A percentile compares a stretch with the other conserved stretches of the same genome.
phyloP scores from a whole-genome alignment of 2,113 vertebrate genomes.

The Chaetorhynchus papuensis region DNA sequence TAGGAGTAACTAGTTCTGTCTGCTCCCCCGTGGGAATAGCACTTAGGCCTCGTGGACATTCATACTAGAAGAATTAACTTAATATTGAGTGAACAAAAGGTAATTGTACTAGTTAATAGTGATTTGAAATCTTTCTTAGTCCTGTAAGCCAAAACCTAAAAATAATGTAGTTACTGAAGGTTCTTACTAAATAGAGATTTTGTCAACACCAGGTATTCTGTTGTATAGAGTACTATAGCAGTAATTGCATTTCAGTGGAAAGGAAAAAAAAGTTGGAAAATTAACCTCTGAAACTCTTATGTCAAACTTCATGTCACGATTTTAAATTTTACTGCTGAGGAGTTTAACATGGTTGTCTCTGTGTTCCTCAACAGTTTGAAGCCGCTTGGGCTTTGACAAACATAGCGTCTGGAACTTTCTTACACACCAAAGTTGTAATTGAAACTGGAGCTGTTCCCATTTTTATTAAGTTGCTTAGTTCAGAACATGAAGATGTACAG shows the following conservation, averaged over 20 bases:
- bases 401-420: conserved; percentile 91
- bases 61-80: neutral
- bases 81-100: neutral
- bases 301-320: neutral
- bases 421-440: conserved; percentile 91
- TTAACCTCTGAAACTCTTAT: neutral
- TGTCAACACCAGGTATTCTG: neutral
- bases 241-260: neutral
- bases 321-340: neutral
- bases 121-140: neutral
- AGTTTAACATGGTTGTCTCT: neutral
- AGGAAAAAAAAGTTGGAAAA: neutral
- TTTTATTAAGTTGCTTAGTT: conserved; percentile 89
- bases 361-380: conserved; percentile 78
- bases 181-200: neutral
- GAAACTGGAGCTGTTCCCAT: conserved; percentile 92
- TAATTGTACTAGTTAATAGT: neutral
- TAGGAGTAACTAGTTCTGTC: neutral
- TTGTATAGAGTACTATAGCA: neutral
- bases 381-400: conserved; percentile 93
- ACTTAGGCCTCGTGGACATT: neutral
- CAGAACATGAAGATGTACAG: conserved; percentile 91
- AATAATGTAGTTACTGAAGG: neutral
- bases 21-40: neutral
- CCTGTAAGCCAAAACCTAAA: neutral